Base-by-base conservation (phyloP, 2,113 vertebrate species). In the Rhodinocichla rosea region DNA sequence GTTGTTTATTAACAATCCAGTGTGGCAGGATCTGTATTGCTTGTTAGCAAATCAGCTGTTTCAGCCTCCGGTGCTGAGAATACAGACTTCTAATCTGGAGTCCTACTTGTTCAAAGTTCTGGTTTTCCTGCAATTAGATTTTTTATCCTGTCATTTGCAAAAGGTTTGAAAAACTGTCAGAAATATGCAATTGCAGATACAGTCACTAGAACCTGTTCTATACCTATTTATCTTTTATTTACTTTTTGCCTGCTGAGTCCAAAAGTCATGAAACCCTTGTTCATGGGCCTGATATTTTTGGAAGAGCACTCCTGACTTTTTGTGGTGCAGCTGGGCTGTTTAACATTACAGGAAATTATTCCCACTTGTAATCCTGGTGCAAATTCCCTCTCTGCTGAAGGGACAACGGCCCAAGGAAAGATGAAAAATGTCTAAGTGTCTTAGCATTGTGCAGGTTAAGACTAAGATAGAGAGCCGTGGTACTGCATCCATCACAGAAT, bases 271-370 rank as follows among this genome's bases (percentile, higher is more conserved):
- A 92, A 78, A 59, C 42, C 17, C 35, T 67, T 4, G 2, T 39
- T 63, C 17, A 28, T 8, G 33, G 10, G 55, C 44, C 7, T 15
- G 53, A 37, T 7, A 1, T 49, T 78, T 87, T 62, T 60, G 52
- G 56, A 80, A 75, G 35, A 75, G 27, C 2, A 2, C 0, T 4
- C 19, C 22, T 42, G n/a, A 37, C 40, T 32, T 78, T 22, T 49
- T 75, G 50, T 0, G 0, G 11, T 88, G 59, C 28, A 53, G 4
- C n/a, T 1, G 7, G 13, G 13, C 52, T 82, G n/a, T 23, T 89
- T 83, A 63, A 40, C 17, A 2, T 86, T 40, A 45, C 15, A 75
- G 28, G 50, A 68, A 47, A 16, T 28, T 3, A 23, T 35, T 91
- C 28, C 18, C 17, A 7, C 32, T 56, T 53, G 32, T 79, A 49